phyloP scores from a whole-genome alignment of 2,113 vertebrate genomes.

The Grantiella picta region DNA sequence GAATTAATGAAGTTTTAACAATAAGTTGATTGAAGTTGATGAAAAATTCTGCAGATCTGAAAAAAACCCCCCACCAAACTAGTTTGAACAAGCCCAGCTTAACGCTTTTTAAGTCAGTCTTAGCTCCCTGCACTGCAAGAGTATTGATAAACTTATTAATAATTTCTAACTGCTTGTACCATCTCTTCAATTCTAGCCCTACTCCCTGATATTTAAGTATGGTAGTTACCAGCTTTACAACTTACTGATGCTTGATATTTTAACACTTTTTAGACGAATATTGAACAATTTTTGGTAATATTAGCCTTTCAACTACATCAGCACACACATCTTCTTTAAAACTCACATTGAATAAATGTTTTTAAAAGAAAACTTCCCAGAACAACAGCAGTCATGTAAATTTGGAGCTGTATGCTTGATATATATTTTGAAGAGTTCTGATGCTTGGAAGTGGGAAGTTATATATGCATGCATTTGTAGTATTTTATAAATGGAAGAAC shows the following conservation, averaged over 20 bases:
- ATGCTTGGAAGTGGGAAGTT: background rate
- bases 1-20: slow-evolving; percentile 29
- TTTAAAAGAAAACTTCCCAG: background rate
- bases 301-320: background rate
- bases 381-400: background rate
- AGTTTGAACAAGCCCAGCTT: background rate
- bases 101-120: background rate
- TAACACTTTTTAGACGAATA: background rate
- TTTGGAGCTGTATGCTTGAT: background rate
- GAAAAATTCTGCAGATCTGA: background rate
- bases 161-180: background rate
- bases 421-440: background rate
- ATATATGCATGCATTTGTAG: background rate
- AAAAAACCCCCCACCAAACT: background rate
- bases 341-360: background rate
- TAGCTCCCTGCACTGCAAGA: background rate
- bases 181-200: background rate
- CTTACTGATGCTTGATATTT: background rate
- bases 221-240: background rate
- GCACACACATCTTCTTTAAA: background rate
- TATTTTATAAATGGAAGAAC: background rate
- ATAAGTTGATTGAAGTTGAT: background rate
- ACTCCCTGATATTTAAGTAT: background rate
- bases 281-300: background rate
- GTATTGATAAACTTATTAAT: background rate